Conservation (phyloP, 2,888 invertebrate species). For the Phoronis australis region DNA sequence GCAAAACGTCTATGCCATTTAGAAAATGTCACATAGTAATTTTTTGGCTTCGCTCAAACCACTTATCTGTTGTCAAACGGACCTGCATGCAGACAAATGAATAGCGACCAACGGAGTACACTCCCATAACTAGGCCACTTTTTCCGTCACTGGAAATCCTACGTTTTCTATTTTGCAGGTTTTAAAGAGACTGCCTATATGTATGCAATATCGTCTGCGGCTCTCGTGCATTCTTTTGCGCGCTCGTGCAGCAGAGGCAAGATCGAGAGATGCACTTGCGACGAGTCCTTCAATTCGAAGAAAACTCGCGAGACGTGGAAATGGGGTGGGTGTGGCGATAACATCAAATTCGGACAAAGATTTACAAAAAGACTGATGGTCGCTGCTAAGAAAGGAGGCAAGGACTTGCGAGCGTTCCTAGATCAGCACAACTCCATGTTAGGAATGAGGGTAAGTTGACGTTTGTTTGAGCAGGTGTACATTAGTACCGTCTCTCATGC, state of each 20-base stretch:
- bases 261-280: conserved; percentile 91
- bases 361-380: conserved; percentile 91
- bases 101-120: too few relatives aligned
- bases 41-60: too few relatives aligned
- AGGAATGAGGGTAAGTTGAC: conserved; percentile 40
- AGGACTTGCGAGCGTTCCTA: conserved; percentile 38
- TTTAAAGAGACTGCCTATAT: conserved; percentile 94
- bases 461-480: background rate
- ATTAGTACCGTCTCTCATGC: background rate
- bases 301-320: conserved; percentile 63
- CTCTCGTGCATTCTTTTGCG: conserved; percentile 87
- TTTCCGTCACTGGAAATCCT: too few relatives aligned
- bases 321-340: conserved; percentile 96
- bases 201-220: conserved; percentile 92
- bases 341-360: conserved; percentile 90
- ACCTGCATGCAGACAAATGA: too few relatives aligned
- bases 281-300: conserved; percentile 64
- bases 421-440: conserved; percentile 47
- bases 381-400: conserved; percentile 83
- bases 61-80: too few relatives aligned
- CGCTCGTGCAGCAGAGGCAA: conserved; percentile 90
- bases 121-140: too few relatives aligned
- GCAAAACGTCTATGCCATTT: too few relatives aligned
- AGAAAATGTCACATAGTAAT: too few relatives aligned
- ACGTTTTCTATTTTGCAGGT: conserved; percentile 64